Base-by-base conservation (phyloP, 2,888 invertebrate genomes). In the Idaea dimidiata region DNA sequence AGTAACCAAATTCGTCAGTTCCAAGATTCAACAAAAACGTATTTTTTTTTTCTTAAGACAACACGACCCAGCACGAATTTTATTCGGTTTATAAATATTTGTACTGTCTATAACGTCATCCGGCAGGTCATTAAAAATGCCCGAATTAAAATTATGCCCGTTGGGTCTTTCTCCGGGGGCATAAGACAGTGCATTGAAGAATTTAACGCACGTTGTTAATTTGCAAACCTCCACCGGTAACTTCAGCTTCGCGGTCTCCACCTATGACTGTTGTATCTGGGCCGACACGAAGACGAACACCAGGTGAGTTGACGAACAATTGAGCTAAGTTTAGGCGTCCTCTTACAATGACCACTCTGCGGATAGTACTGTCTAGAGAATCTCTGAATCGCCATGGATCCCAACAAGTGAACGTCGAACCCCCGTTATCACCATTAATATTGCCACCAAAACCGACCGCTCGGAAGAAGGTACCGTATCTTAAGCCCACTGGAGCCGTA, bases 141-240 rank as follows among this genome's bases (percentile, higher is more conserved):
- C n/a, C n/a, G n/a, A n/a, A n/a, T n/a, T n/a, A n/a, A n/a, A n/a
- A n/a, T n/a, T n/a, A n/a, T n/a, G n/a, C n/a, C 63, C 66, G 53
- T 62, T 59, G n/a, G 66, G 66, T 17, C 14, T 53, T n/a, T 66
- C 66, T 14, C 66, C 66, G 2, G 63, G 60, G 8, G 59, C 62
- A 33, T 31, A 62, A 0, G 60, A 60, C 16, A 66, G n/a, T 10
- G 62, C 60, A 55, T 66, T 66, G 54, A 59, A 54, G 43, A 66
- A 62, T 24, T 53, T 62, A 17, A 66, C 10, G 16, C 6, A 14
- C 56, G 17, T 57, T 32, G 1, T 6, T 5, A 1, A 60, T 7
- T 33, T 17, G 54, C 0, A 66, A 16, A 54, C 66, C 63, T 33
- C 66, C 66, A 59, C 66, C 66, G n/a, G 55, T 60, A 2, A 66